phyloP scores from a whole-genome alignment of 2,888 invertebrate genomes.

The Atethmia centrago region DNA sequence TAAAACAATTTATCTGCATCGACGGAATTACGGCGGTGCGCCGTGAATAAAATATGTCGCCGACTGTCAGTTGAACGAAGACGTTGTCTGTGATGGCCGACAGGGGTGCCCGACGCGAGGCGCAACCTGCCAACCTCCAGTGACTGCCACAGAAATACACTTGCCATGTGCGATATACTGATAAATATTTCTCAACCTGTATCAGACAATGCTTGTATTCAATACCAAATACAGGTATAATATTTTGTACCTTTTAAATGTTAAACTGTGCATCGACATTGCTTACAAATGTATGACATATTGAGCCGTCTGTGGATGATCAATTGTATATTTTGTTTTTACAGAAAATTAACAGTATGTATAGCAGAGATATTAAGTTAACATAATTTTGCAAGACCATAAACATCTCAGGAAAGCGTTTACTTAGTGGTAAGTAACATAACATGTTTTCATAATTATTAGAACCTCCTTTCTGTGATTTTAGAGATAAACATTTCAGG shows the following conservation, averaged over 20 bases:
- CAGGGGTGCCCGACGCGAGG: slow-evolving; percentile 72
- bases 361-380: not conserved
- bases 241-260: slow-evolving; percentile 23
- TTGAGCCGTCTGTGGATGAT: not conserved
- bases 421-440: not conserved
- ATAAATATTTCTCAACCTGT: slow-evolving; percentile 46
- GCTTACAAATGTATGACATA: slow-evolving; percentile 27
- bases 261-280: slow-evolving; percentile 13
- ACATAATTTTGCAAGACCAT: not conserved
- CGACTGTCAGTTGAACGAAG: slow-evolving; percentile 87
- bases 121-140: slow-evolving; percentile 40
- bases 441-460: not conserved
- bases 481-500: not conserved
- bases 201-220: slow-evolving; percentile 37
- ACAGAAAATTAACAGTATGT: not conserved
- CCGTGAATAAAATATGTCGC: slow-evolving; percentile 90
- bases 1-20: slow-evolving; percentile 91
- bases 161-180: not conserved
- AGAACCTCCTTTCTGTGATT: not conserved
- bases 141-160: slow-evolving; percentile 22
- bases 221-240: slow-evolving; percentile 29
- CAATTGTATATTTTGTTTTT: not conserved
- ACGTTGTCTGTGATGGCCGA: slow-evolving; percentile 75
- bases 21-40: slow-evolving; percentile 89
- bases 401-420: not conserved